Conservation (phyloP, 2,797 vertebrate genomes). For the Danio choprae region DNA sequence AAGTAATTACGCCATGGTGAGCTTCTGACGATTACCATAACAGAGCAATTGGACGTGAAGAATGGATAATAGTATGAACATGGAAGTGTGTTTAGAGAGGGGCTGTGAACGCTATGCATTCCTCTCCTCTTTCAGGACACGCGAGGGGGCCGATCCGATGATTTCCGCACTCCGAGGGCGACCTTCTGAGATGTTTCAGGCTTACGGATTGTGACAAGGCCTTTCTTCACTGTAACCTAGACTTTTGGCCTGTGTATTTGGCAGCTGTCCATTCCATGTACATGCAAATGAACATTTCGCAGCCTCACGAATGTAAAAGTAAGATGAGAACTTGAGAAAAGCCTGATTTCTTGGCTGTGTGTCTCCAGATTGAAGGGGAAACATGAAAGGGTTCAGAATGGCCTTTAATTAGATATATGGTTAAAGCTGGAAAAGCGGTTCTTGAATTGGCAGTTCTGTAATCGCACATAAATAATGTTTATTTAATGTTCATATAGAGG, state of each 20-base stretch:
- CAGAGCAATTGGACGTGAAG: constrained; percentile 99
- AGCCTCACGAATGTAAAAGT: constrained; percentile 55
- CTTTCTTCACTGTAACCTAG: constrained; percentile 57
- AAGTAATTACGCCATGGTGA: constrained; percentile 99
- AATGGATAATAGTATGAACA: constrained; percentile 99
- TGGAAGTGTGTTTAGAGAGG: constrained; percentile 91
- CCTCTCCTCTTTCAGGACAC: constrained; percentile 54
- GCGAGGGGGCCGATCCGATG: constrained; percentile 17
- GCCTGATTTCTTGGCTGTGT: constrained; percentile 65
- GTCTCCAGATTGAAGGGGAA: constrained; percentile 65
- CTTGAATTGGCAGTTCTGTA: constrained; percentile 64
- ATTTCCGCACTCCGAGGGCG: constrained; percentile 35
- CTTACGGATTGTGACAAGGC: constrained; percentile 69
- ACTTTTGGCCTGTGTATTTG: constrained; percentile 54
- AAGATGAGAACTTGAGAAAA: constrained; percentile 63
- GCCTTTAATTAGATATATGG: constrained; percentile 70
- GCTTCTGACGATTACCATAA: constrained; percentile 99
- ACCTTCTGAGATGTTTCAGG: constrained; percentile 63
- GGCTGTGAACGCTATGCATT: constrained; percentile 69
- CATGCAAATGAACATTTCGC: constrained; percentile 64
- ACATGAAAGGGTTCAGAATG: constrained; percentile 62
- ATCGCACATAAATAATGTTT: constrained; percentile 68
- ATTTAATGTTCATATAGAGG: constrained; percentile 67
- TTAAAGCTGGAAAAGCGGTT: constrained; percentile 63
- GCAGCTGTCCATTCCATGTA: constrained; percentile 62